A percentile compares a stretch with the other conserved stretches of the same genome.
Conservation (phyloP, 2,888 invertebrate species). For the Parasteatoda lunata region DNA sequence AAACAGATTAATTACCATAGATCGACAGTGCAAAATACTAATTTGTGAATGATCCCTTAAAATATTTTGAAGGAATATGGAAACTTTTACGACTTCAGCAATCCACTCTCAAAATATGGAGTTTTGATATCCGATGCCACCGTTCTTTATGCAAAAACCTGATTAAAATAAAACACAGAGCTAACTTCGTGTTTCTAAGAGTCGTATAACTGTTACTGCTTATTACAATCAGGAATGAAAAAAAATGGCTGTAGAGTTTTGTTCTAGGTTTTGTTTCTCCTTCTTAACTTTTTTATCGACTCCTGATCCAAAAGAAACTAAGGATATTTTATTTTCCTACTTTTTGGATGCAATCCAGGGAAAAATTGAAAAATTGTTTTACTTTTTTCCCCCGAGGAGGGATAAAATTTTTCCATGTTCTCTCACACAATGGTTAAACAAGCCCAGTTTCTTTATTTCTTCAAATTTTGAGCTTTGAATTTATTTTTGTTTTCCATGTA, state of each 20-base stretch:
- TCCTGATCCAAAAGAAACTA: background rate
- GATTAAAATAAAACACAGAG: background rate
- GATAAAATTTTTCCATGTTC: background rate
- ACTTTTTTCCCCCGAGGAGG: background rate
- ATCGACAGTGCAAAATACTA: too few species aligned
- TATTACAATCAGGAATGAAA: background rate
- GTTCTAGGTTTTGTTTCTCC: background rate
- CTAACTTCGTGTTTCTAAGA: background rate
- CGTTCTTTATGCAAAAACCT: background rate
- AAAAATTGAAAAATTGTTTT: slow-evolving; percentile 17
- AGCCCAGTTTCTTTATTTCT: background rate
- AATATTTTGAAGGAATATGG: background rate
- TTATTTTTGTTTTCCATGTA: background rate
- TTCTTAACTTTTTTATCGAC: background rate
- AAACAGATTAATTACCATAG: too few species aligned
- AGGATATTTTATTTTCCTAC: background rate
- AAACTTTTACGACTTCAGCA: background rate
- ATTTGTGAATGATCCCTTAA: too few species aligned
- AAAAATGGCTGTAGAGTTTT: background rate
- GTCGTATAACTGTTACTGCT: background rate
- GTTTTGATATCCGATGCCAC: background rate
- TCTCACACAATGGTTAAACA: background rate
- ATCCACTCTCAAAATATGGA: background rate
- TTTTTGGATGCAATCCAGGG: slow-evolving; percentile 41
- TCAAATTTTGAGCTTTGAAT: background rate